Evolutionary conservation across 2,113 vertebrate genomes (phyloP), one percentile per base, ranked within the genome.

Genomic region (Dicentrarchus labrax): DNA sequence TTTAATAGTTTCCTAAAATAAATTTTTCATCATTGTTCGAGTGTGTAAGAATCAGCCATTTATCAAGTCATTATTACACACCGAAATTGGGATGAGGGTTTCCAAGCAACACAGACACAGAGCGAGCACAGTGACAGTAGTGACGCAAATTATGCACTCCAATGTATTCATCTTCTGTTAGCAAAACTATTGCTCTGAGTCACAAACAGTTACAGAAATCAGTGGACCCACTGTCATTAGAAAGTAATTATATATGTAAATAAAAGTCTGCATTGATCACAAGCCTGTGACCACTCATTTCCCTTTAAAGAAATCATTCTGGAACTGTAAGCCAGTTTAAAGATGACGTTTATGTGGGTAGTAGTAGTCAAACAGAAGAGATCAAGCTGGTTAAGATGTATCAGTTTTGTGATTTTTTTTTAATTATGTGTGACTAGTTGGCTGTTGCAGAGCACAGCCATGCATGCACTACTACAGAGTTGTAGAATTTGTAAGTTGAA

Each of bases 71-170:
- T 45, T 15, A 66, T 72, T 36, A 62, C 17, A 68, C 74, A 45
- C 24, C 11, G 41, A 54, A 64, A 73, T 47, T 47, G 19, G 21
- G 45, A 77, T 64, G 48, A 60, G 53, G 51, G 82, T 83, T 86
- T 81, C 84, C 57, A 83, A 87, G 86, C 86, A 87, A 83, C 86
- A 69, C 47, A 67, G 50, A 78, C 41, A 56, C 41, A 16, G 64
- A 72, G 65, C 11, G 47, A 68, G 57, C 64, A 53, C 47, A 41
- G 22, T 80, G 54, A 73, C 66, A 80, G 64, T 60, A 47, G 72
- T 80, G 60, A 80, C 0, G 51, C 77, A 85, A 62, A 70, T 73
- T 41, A 61, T 73, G 45, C 50, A 56, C 72, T 80, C 22, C 62
- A 61, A 71, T 43, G 38, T 72, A 66, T 67, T 82, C 66, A 64